These are phyloP conservation scores for Mycteria americana DNA, from an alignment of 2,797 vertebrate genomes.

Conservation along the genomic window DNA sequence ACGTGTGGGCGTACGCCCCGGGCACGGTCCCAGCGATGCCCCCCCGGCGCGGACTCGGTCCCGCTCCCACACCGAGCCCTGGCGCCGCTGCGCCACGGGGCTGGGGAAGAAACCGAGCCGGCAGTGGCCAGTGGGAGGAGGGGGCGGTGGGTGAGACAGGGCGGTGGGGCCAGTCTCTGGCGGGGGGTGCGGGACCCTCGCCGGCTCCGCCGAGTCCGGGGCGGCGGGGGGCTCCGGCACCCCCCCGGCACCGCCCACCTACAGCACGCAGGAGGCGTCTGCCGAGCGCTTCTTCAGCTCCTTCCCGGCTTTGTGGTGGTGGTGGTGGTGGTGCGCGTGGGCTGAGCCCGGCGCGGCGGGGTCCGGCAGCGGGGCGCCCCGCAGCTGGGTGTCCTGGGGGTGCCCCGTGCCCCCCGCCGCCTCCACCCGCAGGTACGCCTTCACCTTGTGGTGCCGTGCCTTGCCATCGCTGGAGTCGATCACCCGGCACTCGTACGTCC, in stretches of 20 bases:
- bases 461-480: conserved; percentile 89
- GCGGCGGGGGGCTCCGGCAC: not conserved
- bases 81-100: not conserved
- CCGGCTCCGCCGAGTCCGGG: conserved; percentile 42
- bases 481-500: conserved; percentile 92
- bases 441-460: conserved; percentile 86
- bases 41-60: rapidly evolving
- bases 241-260: conserved; percentile 43
- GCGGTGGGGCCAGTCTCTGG: not conserved
- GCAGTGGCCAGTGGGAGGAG: not conserved
- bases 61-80: not conserved
- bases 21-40: not conserved
- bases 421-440: conserved; percentile 89
- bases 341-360: not conserved
- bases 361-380: conserved; percentile 52
- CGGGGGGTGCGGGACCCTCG: not conserved
- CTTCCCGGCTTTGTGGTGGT: conserved; percentile 78
- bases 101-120: not conserved
- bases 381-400: conserved; percentile 63
- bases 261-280: conserved; percentile 82
- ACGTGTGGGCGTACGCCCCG: rapidly evolving
- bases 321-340: conserved; percentile 73
- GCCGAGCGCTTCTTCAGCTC: conserved; percentile 81
- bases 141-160: not conserved
- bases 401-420: conserved; percentile 68